Percentiles rank a stretch among this genome's conserved stretches.
Conservation (phyloP, 2,113 vertebrate species). For the Pandion haliaetus region DNA sequence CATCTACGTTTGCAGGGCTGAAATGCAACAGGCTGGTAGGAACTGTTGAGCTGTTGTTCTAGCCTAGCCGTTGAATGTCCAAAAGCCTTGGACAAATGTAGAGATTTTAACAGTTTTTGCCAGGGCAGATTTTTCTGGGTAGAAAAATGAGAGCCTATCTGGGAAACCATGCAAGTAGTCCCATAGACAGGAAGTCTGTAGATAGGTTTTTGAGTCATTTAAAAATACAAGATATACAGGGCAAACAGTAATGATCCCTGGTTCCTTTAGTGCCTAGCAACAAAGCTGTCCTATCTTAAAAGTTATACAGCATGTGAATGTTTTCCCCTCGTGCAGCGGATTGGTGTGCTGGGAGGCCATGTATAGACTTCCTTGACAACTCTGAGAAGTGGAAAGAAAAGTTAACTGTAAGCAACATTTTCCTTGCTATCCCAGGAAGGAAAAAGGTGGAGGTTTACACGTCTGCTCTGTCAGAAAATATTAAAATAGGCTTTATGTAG, state of each 20-base stretch:
- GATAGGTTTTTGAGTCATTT: not conserved
- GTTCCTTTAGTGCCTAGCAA: not conserved
- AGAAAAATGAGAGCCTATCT: not conserved
- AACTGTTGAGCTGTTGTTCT: not conserved
- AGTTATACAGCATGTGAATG: not conserved
- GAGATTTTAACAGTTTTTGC: not conserved
- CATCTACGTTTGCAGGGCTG: not conserved
- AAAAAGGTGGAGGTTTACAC: not conserved
- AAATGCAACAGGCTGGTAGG: not conserved
- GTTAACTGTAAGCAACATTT: conserved; percentile 19
- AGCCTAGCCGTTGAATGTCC: not conserved
- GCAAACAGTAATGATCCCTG: not conserved
- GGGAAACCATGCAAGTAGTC: not conserved
- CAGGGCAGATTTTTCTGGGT: not conserved
- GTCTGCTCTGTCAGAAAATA: not conserved
- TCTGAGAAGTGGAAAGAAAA: not conserved
- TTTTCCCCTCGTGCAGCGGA: not conserved
- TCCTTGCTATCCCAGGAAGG: conserved; percentile 37
- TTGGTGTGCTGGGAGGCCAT: not conserved
- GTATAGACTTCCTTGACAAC: conserved; percentile 12
- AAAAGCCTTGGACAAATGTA: not conserved
- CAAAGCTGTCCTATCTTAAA: not conserved
- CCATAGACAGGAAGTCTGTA: not conserved
- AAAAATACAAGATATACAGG: not conserved
- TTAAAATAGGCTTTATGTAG: fast-evolving